Conservation (phyloP, 2,113 vertebrate species). For the Mus pahari region DNA sequence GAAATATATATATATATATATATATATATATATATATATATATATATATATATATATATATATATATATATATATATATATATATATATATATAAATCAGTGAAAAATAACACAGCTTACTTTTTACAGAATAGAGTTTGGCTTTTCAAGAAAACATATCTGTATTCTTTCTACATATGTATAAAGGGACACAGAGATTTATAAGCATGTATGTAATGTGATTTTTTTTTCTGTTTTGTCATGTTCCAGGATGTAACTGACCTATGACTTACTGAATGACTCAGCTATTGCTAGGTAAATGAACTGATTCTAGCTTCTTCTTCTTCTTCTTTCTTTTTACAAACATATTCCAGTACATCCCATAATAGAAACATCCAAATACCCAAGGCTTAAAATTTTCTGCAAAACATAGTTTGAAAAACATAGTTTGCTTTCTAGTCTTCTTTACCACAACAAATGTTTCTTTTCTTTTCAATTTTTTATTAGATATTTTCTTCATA, state of each 20-base stretch:
- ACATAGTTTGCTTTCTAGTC: not conserved
- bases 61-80: too few species aligned
- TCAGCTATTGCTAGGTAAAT: not conserved
- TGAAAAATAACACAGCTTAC: not conserved
- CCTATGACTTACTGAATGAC: slow-evolving; percentile 11
- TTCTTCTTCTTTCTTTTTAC: not conserved
- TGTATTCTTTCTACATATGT: not conserved
- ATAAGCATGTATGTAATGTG: not conserved
- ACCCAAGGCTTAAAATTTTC: not conserved
- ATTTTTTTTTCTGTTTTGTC: not conserved
- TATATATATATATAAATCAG: not conserved
- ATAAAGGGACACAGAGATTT: not conserved
- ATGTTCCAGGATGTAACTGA: not conserved
- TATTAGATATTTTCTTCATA: too few species aligned
- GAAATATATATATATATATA: not conserved
- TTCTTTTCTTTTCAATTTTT: too few species aligned
- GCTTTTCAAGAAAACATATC: not conserved
- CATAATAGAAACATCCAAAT: not conserved
- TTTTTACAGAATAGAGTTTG: not conserved
- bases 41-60: too few species aligned
- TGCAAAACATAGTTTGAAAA: not conserved
- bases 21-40: too few species aligned
- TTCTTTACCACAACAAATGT: not conserved
- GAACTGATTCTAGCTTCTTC: not conserved
- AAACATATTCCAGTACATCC: slow-evolving; percentile 28